phyloP scores from a whole-genome alignment of 2,113 vertebrate genomes.

The Calyptommatus sinebrachiatus region DNA sequence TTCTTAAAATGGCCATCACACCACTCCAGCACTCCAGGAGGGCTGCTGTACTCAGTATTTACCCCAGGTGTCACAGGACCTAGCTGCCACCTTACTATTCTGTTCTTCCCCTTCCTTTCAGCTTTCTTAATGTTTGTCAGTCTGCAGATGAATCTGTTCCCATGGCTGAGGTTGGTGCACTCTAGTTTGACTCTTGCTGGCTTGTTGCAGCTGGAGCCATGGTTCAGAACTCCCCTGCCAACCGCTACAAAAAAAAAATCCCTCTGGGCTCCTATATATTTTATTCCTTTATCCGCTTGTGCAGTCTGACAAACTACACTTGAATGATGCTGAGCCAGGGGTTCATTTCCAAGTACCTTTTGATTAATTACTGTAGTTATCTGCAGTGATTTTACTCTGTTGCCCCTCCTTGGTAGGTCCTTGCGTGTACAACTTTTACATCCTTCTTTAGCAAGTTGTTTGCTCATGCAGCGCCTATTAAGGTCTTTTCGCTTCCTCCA shows the following conservation, averaged over 20 bases:
- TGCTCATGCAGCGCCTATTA: background rate
- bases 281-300: background rate
- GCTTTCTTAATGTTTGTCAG: no score
- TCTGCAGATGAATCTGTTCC: background rate
- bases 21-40: no score
- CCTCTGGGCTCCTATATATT: background rate
- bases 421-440: accelerated
- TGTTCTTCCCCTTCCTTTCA: no score
- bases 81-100: no score
- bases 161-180: background rate
- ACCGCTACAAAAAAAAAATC: background rate
- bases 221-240: no score
- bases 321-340: background rate
- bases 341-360: background rate
- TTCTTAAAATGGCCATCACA: no score
- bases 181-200: no score
- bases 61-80: no score
- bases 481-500: slow-evolving; percentile 19
- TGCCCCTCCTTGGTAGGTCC: background rate
- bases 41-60: no score
- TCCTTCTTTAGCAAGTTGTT: background rate
- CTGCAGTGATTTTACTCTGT: background rate
- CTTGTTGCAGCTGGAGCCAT: no score
- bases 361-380: background rate
- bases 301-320: background rate